Evolutionary conservation across 2,888 invertebrate species (phyloP), one percentile per base, ranked within the genome.

Genomic region (Rhingia rostrata): DNA sequence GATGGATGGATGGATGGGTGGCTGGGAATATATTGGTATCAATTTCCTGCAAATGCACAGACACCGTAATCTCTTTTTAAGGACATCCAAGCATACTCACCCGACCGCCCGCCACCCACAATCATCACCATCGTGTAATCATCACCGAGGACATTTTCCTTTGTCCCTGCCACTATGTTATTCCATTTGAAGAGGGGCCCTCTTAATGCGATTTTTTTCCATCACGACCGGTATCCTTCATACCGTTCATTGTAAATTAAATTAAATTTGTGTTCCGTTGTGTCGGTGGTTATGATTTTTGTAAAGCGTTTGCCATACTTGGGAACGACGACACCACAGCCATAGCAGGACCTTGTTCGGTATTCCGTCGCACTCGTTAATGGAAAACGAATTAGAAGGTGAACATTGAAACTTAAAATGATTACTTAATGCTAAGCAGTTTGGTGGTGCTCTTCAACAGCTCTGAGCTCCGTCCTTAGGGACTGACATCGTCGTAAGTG

Each of bases 231-330:
- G 14, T n/a, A 22, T 7, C 41, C 56, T 41, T 12, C 49, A 33
- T 37, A 35, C 63, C 69, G 51, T 64, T 51, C 58, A 37, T 12
- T 56, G 53, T 32, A 78, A 83, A 78, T 83, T 78, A 69, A 83
- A 83, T 83, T 83, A 69, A 83, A 78, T 83, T 83, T 73, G 39
- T 67, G 61, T 53, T 72, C 37, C 54, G 72, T 70, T 61, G 60
- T 77, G 72, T 56, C 30, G 72, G 61, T 43, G 22, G 63, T 66
- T 82, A 77, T 72, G 66, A 77, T 72, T 77, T 77, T 78, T 67
- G 47, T 72, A 53, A 47, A 22, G 61, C 49, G 72, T 41, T 33
- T 54, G 45, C 41, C 30, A 32, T 39, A 41, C 53, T 53, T 35
- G 47, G 14, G 30, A 49, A 56, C 54, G 53, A 39, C 49, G 63